phyloP scores from a whole-genome alignment of 1,140 invertebrate species.

The Caenorhabditis briggsae region DNA sequence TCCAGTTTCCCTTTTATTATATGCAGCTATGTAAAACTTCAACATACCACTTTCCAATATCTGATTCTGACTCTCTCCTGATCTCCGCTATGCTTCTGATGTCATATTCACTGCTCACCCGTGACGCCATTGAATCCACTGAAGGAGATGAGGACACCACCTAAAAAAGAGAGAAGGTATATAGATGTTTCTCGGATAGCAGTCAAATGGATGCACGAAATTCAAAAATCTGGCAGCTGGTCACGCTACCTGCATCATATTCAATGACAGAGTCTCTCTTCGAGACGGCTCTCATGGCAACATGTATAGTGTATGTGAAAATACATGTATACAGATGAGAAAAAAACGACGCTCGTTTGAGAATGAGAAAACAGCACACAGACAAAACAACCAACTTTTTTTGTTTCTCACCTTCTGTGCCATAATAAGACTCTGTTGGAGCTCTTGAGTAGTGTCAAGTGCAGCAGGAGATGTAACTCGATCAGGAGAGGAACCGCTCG shows the following conservation, averaged over 20 bases:
- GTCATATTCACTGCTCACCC: slow-evolving; percentile 42
- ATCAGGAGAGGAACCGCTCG: slow-evolving; percentile 28
- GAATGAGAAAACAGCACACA: slow-evolving; percentile 21
- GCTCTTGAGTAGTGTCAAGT: slow-evolving; percentile 52
- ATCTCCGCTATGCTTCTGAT: slow-evolving; percentile 44
- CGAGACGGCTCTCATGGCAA: slow-evolving; percentile 24
- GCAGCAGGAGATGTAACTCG: slow-evolving; percentile 51
- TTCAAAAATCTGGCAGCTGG: slow-evolving; percentile 20
- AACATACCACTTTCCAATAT: slow-evolving; percentile 49
- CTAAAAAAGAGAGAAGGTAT: not conserved
- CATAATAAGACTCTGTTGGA: slow-evolving; percentile 29
- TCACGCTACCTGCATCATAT: slow-evolving; percentile 51
- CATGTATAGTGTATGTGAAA: slow-evolving; percentile 9
- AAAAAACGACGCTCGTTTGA: not conserved
- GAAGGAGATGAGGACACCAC: slow-evolving; percentile 6
- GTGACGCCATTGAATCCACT: slow-evolving; percentile 38
- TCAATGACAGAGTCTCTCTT: slow-evolving; percentile 27
- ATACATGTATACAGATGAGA: not conserved
- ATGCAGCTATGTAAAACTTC: not conserved
- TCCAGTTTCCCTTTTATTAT: not conserved
- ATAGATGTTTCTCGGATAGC: not conserved
- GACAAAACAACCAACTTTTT: not conserved
- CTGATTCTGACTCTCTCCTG: slow-evolving; percentile 20
- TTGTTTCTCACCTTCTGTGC: slow-evolving; percentile 42
- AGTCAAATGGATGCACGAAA: not conserved